phyloP scores from a whole-genome alignment of 23 tunicate genomes.

The Trididemnum clinides region DNA sequence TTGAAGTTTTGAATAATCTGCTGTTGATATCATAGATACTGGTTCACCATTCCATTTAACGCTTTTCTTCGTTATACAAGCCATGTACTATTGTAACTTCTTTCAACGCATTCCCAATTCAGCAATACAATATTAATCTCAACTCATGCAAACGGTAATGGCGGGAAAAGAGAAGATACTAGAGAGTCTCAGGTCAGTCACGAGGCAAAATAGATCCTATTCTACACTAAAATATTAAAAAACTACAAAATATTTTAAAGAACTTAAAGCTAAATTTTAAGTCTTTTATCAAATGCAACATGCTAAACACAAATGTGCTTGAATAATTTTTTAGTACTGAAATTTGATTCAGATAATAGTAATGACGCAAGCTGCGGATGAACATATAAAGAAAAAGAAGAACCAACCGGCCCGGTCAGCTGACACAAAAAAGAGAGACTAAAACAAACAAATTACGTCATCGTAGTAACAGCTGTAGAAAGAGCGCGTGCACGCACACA shows the following conservation, averaged over 20 bases:
- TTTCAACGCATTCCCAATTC: neutral
- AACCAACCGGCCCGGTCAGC: constrained; percentile 92
- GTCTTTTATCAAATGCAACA: too few relatives aligned
- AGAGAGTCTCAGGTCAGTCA: neutral
- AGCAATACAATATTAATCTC: neutral
- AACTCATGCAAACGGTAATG: constrained; percentile 19
- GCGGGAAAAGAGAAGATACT: constrained; percentile 38
- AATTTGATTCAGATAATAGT: too few relatives aligned
- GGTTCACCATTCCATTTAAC: constrained; percentile 31
- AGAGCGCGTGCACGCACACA: constrained; percentile 36
- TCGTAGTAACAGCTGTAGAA: constrained; percentile 92
- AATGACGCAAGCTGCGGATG: too few relatives aligned
- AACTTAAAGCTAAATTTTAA: neutral
- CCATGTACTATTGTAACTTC: constrained; percentile 22
- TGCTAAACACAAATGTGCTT: too few relatives aligned
- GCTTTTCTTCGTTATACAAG: constrained; percentile 38
- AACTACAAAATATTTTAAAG: too few relatives aligned
- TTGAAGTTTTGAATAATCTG: neutral
- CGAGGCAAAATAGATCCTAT: constrained; percentile 52
- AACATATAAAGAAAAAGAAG: constrained; percentile 46
- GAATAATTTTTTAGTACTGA: too few relatives aligned
- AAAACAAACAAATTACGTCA: constrained; percentile 95
- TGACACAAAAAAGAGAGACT: constrained; percentile 86
- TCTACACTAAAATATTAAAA: too few relatives aligned
- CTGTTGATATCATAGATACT: neutral